Conservation (phyloP, 2,888 invertebrate species). For the Troilus luridus region DNA sequence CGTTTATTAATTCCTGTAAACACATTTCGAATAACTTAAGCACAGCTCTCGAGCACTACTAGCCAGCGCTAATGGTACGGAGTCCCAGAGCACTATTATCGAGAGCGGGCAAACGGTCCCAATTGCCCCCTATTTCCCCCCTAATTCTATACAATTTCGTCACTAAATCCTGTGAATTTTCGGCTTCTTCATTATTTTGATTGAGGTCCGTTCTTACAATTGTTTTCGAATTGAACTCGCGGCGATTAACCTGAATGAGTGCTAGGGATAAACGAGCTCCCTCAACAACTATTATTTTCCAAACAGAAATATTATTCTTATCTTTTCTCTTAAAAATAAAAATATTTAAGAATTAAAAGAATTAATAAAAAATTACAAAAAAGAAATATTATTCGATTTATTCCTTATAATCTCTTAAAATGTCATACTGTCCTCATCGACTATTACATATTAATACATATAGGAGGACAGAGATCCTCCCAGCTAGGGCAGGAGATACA, state of each 20-base stretch:
- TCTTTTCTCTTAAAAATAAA: no score
- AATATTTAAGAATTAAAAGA: no score
- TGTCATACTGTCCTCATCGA: no score
- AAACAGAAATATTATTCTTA: not conserved
- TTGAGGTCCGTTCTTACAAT: not conserved
- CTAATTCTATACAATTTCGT: not conserved
- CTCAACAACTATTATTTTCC: not conserved
- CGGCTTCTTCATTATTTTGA: constrained; percentile 3
- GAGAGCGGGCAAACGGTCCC: not conserved
- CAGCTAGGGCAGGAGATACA: not conserved
- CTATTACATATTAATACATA: no score
- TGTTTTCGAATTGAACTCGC: not conserved
- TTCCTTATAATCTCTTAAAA: not conserved
- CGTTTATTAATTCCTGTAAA: no score
- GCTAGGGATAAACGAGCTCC: not conserved
- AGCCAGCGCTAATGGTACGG: not conserved
- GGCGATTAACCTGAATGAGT: not conserved
- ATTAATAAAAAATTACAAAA: no score
- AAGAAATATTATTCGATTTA: not conserved
- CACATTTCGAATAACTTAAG: no score
- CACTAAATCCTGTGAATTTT: not conserved
- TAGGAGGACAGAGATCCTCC: no score
- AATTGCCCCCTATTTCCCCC: not conserved
- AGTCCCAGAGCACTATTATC: not conserved
- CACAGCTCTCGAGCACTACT: no score